These are phyloP conservation scores for Drosophila meridiana DNA, from an alignment of 2,888 invertebrate genomes.

Conservation along the genomic window DNA sequence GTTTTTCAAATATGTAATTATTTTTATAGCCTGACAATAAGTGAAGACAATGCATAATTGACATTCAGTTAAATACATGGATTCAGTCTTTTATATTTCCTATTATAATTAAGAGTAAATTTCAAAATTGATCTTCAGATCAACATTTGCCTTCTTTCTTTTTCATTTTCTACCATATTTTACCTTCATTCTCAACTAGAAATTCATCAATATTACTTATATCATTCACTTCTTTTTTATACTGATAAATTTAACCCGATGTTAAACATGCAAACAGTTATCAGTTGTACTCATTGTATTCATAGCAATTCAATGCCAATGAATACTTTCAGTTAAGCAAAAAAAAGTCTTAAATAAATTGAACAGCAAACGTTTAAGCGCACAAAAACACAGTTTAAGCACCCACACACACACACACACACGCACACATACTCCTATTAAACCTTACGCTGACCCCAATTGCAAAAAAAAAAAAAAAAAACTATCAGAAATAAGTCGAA, in stretches of 20 bases:
- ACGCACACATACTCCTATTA: not conserved
- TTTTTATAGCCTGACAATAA: no score
- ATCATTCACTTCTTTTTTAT: not conserved
- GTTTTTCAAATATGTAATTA: no score
- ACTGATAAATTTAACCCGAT: not conserved
- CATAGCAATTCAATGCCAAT: slow-evolving; percentile 20
- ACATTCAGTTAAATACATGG: no score
- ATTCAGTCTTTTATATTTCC: no score
- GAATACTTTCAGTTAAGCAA: slow-evolving; percentile 25
- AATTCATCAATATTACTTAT: no score
- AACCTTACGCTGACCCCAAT: slow-evolving; percentile 42
- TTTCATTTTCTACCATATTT: not conserved
- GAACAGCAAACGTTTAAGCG: slow-evolving; percentile 40
- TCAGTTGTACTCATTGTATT: not conserved
- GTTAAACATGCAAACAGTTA: not conserved
- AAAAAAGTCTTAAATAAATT: slow-evolving; percentile 50
- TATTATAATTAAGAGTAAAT: no score
- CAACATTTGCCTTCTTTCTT: no score
- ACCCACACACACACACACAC: not conserved
- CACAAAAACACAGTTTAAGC: slow-evolving; percentile 2
- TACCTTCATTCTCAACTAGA: fast-evolving
- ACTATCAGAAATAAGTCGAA: slow-evolving; percentile 50
- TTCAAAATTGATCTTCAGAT: no score
- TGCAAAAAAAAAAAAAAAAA: slow-evolving; percentile 25
- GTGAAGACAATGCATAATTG: no score